These are phyloP conservation scores for Alethe castanea DNA, from an alignment of 2,113 vertebrate species.

Conservation along the genomic window DNA sequence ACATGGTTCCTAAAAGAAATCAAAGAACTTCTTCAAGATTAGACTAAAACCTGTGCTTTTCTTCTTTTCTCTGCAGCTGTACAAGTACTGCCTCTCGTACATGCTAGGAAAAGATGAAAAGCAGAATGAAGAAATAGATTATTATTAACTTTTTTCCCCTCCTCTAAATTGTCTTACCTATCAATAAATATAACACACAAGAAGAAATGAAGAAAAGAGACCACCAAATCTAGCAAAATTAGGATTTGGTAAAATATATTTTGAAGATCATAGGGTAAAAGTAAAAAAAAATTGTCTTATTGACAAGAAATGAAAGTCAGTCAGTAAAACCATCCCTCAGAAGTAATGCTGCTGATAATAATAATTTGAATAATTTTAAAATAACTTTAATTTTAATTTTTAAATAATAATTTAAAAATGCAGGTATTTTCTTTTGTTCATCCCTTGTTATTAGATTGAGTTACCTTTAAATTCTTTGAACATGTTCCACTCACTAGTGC, in stretches of 20 bases:
- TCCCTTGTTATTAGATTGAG: background rate
- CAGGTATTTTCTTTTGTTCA: background rate
- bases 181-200: background rate
- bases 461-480: slow-evolving; percentile 84
- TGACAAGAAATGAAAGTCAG: background rate
- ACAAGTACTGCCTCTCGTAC: background rate
- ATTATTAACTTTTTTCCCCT: background rate
- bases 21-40: background rate
- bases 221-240: background rate
- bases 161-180: background rate
- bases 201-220: background rate
- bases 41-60: background rate
- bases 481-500: slow-evolving; percentile 81
- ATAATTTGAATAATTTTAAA: background rate
- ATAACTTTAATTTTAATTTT: background rate
- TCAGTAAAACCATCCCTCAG: background rate
- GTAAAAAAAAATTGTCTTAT: background rate
- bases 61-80: background rate
- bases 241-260: background rate
- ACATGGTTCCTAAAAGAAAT: background rate
- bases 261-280: background rate
- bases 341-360: background rate
- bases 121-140: background rate
- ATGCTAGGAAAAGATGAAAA: background rate
- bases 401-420: background rate